Evolutionary conservation across 2,797 vertebrate species (phyloP), one percentile per base, ranked within the genome.

Genomic region (Pangasius djambal): DNA sequence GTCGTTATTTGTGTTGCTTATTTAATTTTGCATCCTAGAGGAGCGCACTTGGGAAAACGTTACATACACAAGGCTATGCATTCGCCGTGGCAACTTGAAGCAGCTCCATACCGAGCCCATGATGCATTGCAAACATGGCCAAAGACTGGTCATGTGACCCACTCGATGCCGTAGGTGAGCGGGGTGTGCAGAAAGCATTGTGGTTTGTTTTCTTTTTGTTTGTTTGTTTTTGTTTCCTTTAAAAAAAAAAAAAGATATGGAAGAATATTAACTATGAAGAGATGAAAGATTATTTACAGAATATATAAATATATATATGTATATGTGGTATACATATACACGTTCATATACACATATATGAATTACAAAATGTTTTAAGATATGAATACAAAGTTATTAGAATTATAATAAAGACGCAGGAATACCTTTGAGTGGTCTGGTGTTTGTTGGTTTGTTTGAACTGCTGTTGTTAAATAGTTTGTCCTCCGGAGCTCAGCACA

Each of bases 291-390:
- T 94, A 96, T 93, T 95, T 95, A 96, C 94, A 95, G 95, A 96
- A 93, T 95, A 84, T 87, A 92, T 70, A 91, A 93, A 95, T 96
- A 95, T 96, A 96, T 63, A 28, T 95, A 95, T 94, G 94, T 96
- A 94, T 95, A 96, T 96, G 95, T 95, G 91, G 92, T 86, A 92
- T 72, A 91, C 94, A 95, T 96, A 95, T 96, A 96, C 94, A 92
- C 91, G 89, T 94, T 93, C 95, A 95, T 95, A 96, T 95, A 96
- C 95, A 92, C 93, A 94, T 89, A 94, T 89, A 96, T 95, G 95
- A 95, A 96, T 95, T 95, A 96, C 95, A 96, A 94, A 94, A 95
- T 96, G 95, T 96, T 96, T 96, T 96, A 96, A 96, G 95, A 96
- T 93, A 96, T 93, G 84, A 93, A 91, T 94, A 93, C 95, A 86